Conservation (phyloP, 2,797 vertebrate species). For the Phrynocephalus forsythii region DNA sequence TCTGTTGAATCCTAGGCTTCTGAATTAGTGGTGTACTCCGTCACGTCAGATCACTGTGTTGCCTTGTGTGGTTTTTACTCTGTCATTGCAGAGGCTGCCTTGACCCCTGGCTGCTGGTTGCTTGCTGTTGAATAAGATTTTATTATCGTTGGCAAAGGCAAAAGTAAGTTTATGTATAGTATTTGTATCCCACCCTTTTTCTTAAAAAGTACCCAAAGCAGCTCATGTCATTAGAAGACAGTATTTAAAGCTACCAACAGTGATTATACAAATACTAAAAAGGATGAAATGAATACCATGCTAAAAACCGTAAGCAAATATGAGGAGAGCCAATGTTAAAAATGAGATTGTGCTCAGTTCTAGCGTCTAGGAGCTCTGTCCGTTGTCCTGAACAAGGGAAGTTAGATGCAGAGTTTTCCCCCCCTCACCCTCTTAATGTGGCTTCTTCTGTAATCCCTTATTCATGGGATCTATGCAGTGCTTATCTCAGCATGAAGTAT, state of each 20-base stretch:
- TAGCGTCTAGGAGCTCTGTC: not conserved
- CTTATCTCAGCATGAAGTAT: constrained; percentile 45
- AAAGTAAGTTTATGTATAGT: not conserved
- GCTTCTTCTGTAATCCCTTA: constrained; percentile 24
- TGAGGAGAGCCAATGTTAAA: not conserved
- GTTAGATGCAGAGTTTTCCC: not conserved
- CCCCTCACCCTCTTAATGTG: not conserved
- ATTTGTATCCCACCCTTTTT: too few relatives aligned
- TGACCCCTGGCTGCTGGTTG: not conserved
- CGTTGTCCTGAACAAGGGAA: not conserved
- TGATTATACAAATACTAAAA: too few relatives aligned
- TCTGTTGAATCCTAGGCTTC: too few relatives aligned
- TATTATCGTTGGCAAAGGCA: not conserved
- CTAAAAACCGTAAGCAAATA: too few relatives aligned
- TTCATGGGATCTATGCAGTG: constrained; percentile 39
- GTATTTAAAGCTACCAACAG: too few relatives aligned
- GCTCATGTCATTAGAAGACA: too few relatives aligned
- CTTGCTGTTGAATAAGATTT: not conserved
- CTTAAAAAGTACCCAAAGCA: too few relatives aligned
- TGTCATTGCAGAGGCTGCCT: not conserved
- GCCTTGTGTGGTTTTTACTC: not conserved
- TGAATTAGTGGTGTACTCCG: not conserved
- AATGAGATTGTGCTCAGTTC: not conserved
- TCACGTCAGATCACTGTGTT: not conserved
- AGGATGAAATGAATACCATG: too few relatives aligned